Evolutionary conservation across 1,140 invertebrate species (phyloP), one percentile per base, ranked within the genome.

Genomic region (Episyrphus balteatus): DNA sequence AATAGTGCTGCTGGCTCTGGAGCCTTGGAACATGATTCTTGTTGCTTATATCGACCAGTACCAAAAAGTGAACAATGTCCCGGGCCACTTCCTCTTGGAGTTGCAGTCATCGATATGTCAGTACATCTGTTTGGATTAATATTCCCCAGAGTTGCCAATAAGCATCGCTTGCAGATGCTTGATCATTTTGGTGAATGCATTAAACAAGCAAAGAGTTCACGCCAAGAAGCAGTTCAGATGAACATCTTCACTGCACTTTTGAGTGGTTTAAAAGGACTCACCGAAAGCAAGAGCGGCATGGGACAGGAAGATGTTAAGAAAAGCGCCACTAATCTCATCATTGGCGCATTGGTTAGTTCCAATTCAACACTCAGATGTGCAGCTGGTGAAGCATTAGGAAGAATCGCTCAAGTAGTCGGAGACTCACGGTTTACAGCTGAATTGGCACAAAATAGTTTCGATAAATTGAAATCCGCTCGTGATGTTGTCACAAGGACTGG

Each of bases 181-280:
- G 88, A 95, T 48, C 95, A 99, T 65, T 99, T 99, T 61, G 79
- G 80, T 32, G 94, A 98, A 59, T 95, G 92, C 62, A 91, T 98
- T 43, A 82, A 86, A 54, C 88, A 92, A 58, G 89, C 91, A 0
- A 96, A 96, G 67, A 90, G 88, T 9, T 79, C 80, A 2, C 76
- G 91, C 15, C 90, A 94, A 66, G 92, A 98, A 68, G 93, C 93
- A 2, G 85, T 98, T 15, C 92, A 97, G 66, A 88, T 96, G 70
- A 99, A 99, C 69, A 87, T 98, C 41, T 95, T 98, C 62, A 92
- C 93, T 13, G 92, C 93, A 8, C 70, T 98, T 3, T 70, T 98
- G 17, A 84, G 87, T 57, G 90, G 92, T 8, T 70, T 98, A 31
- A 91, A 93, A 66, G 84, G 84, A 18, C 69, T 96, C 3, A 86